Conservation (phyloP, 2,113 vertebrate species). For the Xenopus laevis region DNA sequence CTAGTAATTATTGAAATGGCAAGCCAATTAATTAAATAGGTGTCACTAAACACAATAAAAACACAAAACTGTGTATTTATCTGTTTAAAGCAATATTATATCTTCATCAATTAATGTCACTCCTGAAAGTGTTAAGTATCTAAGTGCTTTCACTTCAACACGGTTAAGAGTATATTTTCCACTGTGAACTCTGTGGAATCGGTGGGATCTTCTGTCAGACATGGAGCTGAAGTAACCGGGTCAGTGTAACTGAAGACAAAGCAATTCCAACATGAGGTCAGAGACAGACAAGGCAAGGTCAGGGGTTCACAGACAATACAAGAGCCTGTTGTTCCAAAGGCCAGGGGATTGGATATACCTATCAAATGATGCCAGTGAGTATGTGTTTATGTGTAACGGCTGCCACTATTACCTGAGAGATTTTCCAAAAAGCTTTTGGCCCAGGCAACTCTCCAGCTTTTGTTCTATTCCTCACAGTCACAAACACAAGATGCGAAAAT, state of each 20-base stretch:
- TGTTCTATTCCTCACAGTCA: too few species aligned
- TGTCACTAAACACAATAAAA: too few species aligned
- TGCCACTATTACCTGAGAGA: conserved; percentile 37
- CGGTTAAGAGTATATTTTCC: conserved; percentile 20
- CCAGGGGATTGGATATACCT: conserved; percentile 19
- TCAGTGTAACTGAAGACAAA: conserved; percentile 58
- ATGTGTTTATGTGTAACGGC: conserved; percentile 47
- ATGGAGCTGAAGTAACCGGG: conserved; percentile 54
- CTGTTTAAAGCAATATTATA: too few species aligned
- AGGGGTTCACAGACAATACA: conserved; percentile 53
- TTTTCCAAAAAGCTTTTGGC: background rate
- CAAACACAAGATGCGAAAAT: too few species aligned
- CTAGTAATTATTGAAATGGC: too few species aligned
- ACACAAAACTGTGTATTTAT: too few species aligned
- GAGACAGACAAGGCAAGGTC: conserved; percentile 56
- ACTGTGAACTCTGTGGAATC: conserved; percentile 25
- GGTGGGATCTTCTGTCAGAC: conserved; percentile 49
- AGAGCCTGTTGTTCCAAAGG: conserved; percentile 52
- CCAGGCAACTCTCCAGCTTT: background rate
- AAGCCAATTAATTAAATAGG: too few species aligned
- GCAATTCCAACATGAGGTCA: conserved; percentile 51
- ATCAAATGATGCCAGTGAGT: conserved; percentile 38
- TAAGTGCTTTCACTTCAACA: conserved; percentile 26
- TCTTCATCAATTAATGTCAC: background rate
- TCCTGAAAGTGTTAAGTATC: conserved; percentile 28